Base-by-base conservation (phyloP, 23 tunicate genomes). In the Halocynthia roretzi region DNA sequence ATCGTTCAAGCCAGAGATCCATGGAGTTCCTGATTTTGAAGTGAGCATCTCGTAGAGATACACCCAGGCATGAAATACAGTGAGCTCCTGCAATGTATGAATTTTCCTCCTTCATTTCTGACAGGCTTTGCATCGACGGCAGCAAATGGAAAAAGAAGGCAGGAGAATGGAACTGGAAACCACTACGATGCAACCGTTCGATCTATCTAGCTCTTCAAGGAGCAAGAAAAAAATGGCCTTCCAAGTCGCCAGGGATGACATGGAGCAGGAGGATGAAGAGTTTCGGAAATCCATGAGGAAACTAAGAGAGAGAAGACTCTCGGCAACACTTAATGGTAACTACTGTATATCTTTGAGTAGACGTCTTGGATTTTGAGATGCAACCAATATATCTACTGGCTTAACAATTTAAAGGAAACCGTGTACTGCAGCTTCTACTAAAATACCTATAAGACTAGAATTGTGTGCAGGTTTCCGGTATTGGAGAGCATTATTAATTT, bases 21-120 rank as follows among this genome's bases (percentile, higher is more conserved):
- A 76, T 55, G 78, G 70, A 14, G 76, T 89, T 78, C 96, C 96
- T 44, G 85, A 89, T 74, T 89, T 89, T 62, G 78, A 75, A 21
- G 78, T 74, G 52, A 20, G 9, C 4, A 31, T 31, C 4, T 31
- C 1, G 44, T 31, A 31, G 4, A 4, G 44, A 31, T n/a, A n/a
- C n/a, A n/a, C n/a, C n/a, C 44, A 31, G 1, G 44, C 44, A 31
- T 4, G 4, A 4, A 31, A 31, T 31, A 1, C 44, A 31, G 44
- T 31, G 4, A 4, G 44, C 64, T 58, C 64, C 4, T 14, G 17
- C 17, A 58, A 60, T 60, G 2, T 60, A 4, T 18, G 17, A 60
- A 15, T 60, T n/a, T 60, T 15, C 17, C 64, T 0, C 18, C 2
- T 18, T 15, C 4, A 60, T 60, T 18, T 60, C 64, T 60, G 64